Evolutionary conservation across 2,888 invertebrate genomes (phyloP).

Genomic region (Pegoplata infirma): DNA sequence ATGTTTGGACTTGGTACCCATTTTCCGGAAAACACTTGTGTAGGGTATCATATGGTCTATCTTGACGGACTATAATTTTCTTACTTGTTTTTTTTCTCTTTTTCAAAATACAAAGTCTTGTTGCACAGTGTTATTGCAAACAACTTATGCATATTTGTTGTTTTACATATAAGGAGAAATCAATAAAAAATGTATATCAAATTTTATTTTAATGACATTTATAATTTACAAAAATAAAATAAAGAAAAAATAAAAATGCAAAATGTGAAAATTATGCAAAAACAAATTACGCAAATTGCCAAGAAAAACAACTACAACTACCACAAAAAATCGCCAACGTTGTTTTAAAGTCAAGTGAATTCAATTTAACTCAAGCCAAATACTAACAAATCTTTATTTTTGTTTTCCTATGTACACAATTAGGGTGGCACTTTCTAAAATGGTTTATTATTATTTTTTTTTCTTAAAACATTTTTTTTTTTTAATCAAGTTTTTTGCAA

Average conservation of each 20-base stretch:
- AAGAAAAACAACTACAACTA: neutral
- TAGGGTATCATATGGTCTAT: no score
- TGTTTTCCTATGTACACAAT: no score
- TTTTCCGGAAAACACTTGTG: no score
- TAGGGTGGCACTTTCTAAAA: no score
- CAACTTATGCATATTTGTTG: neutral
- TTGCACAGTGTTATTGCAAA: no score
- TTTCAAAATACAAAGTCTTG: no score
- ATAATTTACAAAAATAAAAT: slow-evolving; percentile 40
- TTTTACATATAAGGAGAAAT: slow-evolving; percentile 31
- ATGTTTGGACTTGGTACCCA: no score
- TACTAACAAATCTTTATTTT: neutral
- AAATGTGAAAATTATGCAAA: neutral
- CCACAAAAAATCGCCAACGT: slow-evolving; percentile 29
- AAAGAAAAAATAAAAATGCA: neutral
- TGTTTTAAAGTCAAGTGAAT: neutral
- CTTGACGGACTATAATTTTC: no score
- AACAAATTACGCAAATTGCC: slow-evolving; percentile 29
- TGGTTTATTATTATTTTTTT: no score
- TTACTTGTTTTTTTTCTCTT: no score
- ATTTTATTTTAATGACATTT: slow-evolving; percentile 47
- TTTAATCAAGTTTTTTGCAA: no score
- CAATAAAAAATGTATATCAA: slow-evolving; percentile 23
- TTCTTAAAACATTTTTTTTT: no score
- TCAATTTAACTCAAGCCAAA: slow-evolving; percentile 20